Evolutionary conservation across 2,797 vertebrate species (phyloP), one percentile per base, ranked within the genome.

Genomic region (Remorina albescens): DNA sequence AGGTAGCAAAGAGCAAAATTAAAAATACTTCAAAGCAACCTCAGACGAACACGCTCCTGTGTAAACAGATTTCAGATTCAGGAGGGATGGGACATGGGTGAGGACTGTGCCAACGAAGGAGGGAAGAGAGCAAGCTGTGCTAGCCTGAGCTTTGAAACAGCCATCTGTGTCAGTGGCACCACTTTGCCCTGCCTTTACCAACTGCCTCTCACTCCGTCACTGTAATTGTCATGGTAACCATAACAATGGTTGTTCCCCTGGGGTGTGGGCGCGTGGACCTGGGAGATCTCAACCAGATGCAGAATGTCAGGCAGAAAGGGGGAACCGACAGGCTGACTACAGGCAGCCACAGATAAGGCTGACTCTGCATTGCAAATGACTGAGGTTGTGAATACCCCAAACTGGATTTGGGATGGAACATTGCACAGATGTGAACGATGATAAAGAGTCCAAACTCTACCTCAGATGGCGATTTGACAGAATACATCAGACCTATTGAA

Each of bases 291-390:
- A 71, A 65, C 63, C 82, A 81, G 72, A 51, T 32, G 15, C 32
- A n/a, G 61, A 50, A 68, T 44, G 74, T 67, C 42, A 23, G 75
- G 56, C 66, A 82, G 72, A 82, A 75, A 67, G 64, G 71, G 72
- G 65, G 71, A 58, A 66, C 63, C 23, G 21, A n/a, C 77, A 41
- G 61, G 39, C 65, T 32, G 63, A 70, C 69, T 56, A 46, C 74
- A 57, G 56, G 70, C 91, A 94, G 93, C 92, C 95, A 84, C 92
- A 92, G 94, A 95, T 96, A 95, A 95, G 92, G 84, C 78, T 50
- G 71, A 91, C 67, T 91, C 89, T 91, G 90, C 89, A 89, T 90
- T 86, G 86, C 88, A 90, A 92, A 92, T 91, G 81, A 63, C 21
- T 49, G 65, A 68, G 75, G 74, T 76, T 62, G 71, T 80, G 71